Conservation (phyloP, 1,140 invertebrate genomes). For the Solen grandis region DNA sequence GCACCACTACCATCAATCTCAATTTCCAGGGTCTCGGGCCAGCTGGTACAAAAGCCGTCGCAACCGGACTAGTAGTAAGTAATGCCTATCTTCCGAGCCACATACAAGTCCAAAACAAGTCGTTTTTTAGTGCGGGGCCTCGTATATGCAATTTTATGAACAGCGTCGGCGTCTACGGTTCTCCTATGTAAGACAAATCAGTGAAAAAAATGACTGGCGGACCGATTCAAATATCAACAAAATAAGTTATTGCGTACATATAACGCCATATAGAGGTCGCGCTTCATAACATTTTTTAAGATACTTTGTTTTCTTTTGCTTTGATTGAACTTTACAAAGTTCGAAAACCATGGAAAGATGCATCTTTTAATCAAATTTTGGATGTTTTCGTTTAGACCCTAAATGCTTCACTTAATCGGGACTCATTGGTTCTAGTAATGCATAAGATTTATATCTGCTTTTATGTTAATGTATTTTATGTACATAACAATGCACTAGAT, state of each 20-base stretch:
- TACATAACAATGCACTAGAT: not conserved
- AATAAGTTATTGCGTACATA: too few relatives aligned
- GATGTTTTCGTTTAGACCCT: too few relatives aligned
- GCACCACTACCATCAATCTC: conserved; percentile 34
- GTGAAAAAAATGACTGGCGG: not conserved
- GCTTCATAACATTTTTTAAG: too few relatives aligned
- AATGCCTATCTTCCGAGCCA: not conserved
- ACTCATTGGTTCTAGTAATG: not conserved
- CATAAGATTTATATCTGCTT: not conserved
- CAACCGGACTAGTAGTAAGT: conserved; percentile 46
- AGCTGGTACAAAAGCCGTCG: conserved; percentile 30
- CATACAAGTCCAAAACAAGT: not conserved
- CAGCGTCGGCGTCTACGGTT: not conserved
- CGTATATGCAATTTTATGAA: not conserved
- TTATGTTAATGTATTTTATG: not conserved
- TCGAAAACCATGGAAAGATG: too few relatives aligned
- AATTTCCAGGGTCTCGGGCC: conserved; percentile 49
- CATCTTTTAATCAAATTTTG: too few relatives aligned
- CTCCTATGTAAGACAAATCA: not conserved
- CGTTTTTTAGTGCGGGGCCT: not conserved
- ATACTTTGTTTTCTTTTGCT: too few relatives aligned
- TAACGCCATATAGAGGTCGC: too few relatives aligned
- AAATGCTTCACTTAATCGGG: too few relatives aligned
- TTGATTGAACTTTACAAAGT: too few relatives aligned
- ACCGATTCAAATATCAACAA: not conserved